Conservation (phyloP, 92 coral and sea anemone genomes). For the Epizoanthus rinbou region DNA sequence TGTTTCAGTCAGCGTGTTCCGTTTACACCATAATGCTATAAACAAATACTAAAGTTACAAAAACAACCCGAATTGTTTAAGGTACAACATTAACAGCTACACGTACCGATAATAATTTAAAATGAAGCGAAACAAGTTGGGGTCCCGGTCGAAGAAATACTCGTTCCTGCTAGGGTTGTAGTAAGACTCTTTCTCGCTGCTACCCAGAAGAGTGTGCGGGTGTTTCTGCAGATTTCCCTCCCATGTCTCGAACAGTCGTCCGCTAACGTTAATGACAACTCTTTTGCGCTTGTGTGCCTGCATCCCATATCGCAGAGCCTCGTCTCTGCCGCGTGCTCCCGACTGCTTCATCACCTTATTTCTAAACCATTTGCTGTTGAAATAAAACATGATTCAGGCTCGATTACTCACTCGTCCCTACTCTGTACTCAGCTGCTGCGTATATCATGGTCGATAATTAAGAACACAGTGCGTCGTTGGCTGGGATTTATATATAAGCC, state of each 20-base stretch:
- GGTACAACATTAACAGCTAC: not conserved
- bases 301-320: not conserved
- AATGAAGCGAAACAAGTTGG: conserved; percentile 53
- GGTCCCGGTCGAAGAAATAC: conserved; percentile 60
- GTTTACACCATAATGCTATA: no score
- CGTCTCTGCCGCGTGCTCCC: not conserved
- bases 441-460: no score
- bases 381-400: not conserved
- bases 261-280: conserved; percentile 50
- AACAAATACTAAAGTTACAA: no score
- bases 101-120: conserved; percentile 51
- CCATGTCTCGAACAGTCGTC: conserved; percentile 60
- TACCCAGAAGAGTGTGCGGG: conserved; percentile 51
- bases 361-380: conserved; percentile 34
- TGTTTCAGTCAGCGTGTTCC: not conserved
- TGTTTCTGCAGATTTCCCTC: conserved; percentile 45
- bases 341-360: not conserved
- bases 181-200: conserved; percentile 46
- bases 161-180: conserved; percentile 43
- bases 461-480: no score
- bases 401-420: not conserved
- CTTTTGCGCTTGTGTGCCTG: conserved; percentile 20
- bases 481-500: no score
- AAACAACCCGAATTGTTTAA: not conserved
- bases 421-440: no score